Percentiles rank a stretch among this genome's conserved stretches.
Conservation (phyloP, 2,113 vertebrate species). For the Globicephala melas region DNA sequence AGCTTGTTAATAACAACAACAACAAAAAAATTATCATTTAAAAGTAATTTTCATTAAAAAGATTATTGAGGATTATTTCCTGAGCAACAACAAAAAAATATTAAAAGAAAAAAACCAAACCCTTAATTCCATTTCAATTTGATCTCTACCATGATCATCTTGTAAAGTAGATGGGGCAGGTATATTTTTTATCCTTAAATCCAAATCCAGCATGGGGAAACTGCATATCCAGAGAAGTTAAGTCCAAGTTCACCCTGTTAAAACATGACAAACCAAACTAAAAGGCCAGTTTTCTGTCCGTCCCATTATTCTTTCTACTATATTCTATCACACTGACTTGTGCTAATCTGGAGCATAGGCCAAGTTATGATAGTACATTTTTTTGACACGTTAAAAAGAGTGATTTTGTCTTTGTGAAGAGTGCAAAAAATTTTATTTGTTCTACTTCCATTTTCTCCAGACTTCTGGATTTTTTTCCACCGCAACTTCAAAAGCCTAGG, state of each 20-base stretch:
- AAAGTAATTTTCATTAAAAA: neutral
- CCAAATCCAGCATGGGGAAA: neutral
- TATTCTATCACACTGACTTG: neutral
- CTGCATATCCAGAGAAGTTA: neutral
- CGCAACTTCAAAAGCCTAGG: neutral
- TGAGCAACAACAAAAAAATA: neutral
- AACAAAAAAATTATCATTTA: neutral
- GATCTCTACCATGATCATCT: neutral
- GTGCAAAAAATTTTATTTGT: neutral
- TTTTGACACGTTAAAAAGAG: neutral
- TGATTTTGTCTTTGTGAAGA: constrained; percentile 20
- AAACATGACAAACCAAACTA: neutral
- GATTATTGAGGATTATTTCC: neutral
- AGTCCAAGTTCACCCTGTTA: neutral
- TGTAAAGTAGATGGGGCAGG: neutral
- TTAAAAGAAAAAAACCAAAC: neutral
- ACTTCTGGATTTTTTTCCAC: neutral
- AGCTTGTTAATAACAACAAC: neutral
- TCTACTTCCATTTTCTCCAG: constrained; percentile 15
- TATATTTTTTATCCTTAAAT: neutral
- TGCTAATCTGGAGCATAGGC: neutral
- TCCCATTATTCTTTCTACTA: neutral
- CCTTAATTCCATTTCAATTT: neutral
- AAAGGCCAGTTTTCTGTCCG: neutral
- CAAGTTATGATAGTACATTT: neutral